Evolutionary conservation across 2,797 vertebrate genomes (phyloP).

Genomic region (Toxotes lorentzi): DNA sequence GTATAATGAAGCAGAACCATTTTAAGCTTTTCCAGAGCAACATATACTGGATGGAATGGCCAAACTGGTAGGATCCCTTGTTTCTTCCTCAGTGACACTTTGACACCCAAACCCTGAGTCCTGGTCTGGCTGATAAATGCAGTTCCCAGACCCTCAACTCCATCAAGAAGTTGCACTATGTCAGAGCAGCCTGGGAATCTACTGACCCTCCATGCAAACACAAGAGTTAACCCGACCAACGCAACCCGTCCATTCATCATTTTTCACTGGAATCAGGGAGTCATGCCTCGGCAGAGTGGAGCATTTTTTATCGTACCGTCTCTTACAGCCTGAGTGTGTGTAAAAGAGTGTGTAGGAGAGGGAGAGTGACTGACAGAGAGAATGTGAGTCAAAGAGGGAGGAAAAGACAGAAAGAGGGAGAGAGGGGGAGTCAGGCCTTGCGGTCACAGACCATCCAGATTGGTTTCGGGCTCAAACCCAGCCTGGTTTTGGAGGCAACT

Average conservation of each 20-base stretch:
- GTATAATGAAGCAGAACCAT: not conserved
- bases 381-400: slow-evolving; percentile 40
- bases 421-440: slow-evolving; percentile 45
- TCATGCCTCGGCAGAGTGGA: slow-evolving; percentile 21
- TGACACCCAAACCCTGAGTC: slow-evolving; percentile 48
- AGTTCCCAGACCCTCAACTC: slow-evolving; percentile 54
- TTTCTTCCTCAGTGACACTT: slow-evolving; percentile 43
- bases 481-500: slow-evolving; percentile 71
- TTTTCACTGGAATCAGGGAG: slow-evolving; percentile 61
- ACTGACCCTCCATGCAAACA: slow-evolving; percentile 72
- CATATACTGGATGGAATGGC: slow-evolving; percentile 2
- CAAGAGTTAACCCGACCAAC: slow-evolving; percentile 53
- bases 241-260: slow-evolving; percentile 70
- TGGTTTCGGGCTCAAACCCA: slow-evolving; percentile 65
- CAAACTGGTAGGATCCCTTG: not conserved
- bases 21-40: slow-evolving; percentile 20
- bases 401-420: slow-evolving; percentile 19
- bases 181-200: slow-evolving; percentile 79
- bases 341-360: slow-evolving; percentile 19
- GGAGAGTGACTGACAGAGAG: slow-evolving; percentile 39
- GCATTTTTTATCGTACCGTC: slow-evolving; percentile 17
- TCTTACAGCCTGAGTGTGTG: slow-evolving; percentile 16
- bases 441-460: slow-evolving; percentile 61
- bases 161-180: slow-evolving; percentile 46
- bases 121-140: slow-evolving; percentile 59